A percentile compares a stretch with the other conserved stretches of the same genome.
These are phyloP conservation scores for Ctenopoma multispine DNA, from an alignment of 2,797 vertebrate genomes.

Conservation along the genomic window DNA sequence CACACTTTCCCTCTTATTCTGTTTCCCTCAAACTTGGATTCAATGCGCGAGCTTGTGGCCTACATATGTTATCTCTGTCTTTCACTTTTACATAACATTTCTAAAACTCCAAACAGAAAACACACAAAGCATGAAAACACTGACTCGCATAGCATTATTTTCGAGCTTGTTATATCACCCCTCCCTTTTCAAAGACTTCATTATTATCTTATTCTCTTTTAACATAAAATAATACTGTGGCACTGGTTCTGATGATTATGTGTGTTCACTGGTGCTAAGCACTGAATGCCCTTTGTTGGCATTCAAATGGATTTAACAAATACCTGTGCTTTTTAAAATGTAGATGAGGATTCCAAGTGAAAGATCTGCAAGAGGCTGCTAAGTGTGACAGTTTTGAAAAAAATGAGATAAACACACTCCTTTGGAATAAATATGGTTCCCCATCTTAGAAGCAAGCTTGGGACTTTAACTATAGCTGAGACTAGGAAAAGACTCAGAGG, in stretches of 20 bases:
- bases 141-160: conserved; percentile 44
- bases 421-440: conserved; percentile 34
- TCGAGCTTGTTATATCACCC: conserved; percentile 17
- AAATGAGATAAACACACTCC: conserved; percentile 45
- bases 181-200: conserved; percentile 21
- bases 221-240: conserved; percentile 44
- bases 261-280: conserved; percentile 31
- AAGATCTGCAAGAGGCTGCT: conserved; percentile 27
- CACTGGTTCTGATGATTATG: conserved; percentile 23
- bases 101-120: conserved; percentile 49
- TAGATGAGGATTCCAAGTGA: conserved; percentile 47
- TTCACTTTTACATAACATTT: conserved; percentile 50
- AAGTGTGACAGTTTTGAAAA: conserved; percentile 34
- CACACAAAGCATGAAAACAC: conserved; percentile 39
- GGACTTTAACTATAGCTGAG: conserved; percentile 6
- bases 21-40: conserved; percentile 17
- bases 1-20: neutral
- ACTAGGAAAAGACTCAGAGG: conserved; percentile 12
- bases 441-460: conserved; percentile 13
- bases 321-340: conserved; percentile 57
- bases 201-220: conserved; percentile 48
- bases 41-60: conserved; percentile 49
- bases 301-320: conserved; percentile 63
- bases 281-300: conserved; percentile 43
- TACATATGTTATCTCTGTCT: conserved; percentile 55